Base-by-base conservation (phyloP, 1,140 invertebrate genomes). In the Luehdorfia chinensis region DNA sequence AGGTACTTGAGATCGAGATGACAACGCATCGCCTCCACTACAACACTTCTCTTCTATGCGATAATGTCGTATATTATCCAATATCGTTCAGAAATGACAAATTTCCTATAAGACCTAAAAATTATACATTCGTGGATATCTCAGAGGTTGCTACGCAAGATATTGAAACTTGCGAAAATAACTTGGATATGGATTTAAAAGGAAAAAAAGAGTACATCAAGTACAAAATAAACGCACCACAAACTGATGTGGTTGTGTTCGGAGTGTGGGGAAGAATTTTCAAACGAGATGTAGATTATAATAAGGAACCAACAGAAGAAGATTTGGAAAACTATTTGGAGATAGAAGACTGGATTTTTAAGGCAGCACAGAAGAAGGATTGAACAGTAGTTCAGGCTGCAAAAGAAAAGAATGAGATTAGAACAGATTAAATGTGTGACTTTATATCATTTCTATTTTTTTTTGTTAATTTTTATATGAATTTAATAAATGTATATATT, bases 1-100 rank as follows among this genome's bases (percentile, higher is more conserved):
- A 78, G 47, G 68, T 79, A 41, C 28, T 84, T 13, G 62, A 70
- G 49, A 85, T 83, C 46, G 41, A 64, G 43, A 77, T 83, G 76
- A 66, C 56, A 7, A 72, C 77, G 0, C 64, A 74, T 14, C 15
- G 44, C 0, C 45, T 55, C 0, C 58, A 66, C 9, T 77, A 75
- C 36, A 84, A 84, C 32, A 46, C 18, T 0, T 67, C 66, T 0
- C 48, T 84, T 1, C 43, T 71, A 48, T 84, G 76, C 45, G 52
- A 75, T 7, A 59, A 83, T 13, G 48, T 76, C 1, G 52, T 68
- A 3, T 79, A 80, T 25, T 83, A 65, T 18, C 71, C 75, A 4
- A 9, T 62, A 0, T 75, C 75, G 0, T 16, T 83, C 4, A 62
- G 48, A 36, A 65, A 65, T 11, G 71, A 68, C n/a, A 73, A 75